Evolutionary conservation across 2,888 invertebrate species (phyloP), one percentile per base, ranked within the genome.

Genomic region (Eristalinus sepulchralis): DNA sequence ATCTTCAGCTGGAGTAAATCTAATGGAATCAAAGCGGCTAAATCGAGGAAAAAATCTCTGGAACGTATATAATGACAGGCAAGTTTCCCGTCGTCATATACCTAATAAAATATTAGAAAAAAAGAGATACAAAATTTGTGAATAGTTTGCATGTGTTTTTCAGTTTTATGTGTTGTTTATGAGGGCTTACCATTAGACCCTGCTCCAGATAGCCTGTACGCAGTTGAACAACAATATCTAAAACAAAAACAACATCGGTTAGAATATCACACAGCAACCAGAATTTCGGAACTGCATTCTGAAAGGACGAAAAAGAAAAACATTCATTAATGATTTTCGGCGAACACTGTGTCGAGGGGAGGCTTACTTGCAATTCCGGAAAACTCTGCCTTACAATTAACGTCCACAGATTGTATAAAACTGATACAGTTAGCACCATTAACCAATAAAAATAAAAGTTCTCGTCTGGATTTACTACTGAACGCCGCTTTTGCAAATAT

Each of bases 361-460:
- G 3, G 22, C 88, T 90, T 89, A 94, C 94, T 94, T 97, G 97
- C 86, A 98, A 94, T 92, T 98, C 98, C 24, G 98, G 97, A 92
- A 98, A 97, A 91, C 98, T 98, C 93, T 98, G 97, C 73, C 98
- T 94, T 60, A 98, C 98, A 89, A 98, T 98, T 88, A 98, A 94
- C 34, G 98, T 97, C 98, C 98, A 98, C 89, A 98, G 94, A 93
- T 98, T 98, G 93, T 98, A 98, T 83, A 98, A 95, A 89, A 98
- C 97, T 92, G 97, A 97, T 88, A 96, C 92, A 64, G 98, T 98
- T 89, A 98, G 95, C 88, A 98, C 93, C 94, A 97, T 96, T 89
- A 98, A 93, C 98, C 98, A 98, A 93, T 98, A 97, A 94, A 98
- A 98, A 94, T 98, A 98, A 93, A 98, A 97, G 93, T 97, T 98